Evolutionary conservation across 2,113 vertebrate genomes (phyloP).

Genomic region (Scolopax mira): DNA sequence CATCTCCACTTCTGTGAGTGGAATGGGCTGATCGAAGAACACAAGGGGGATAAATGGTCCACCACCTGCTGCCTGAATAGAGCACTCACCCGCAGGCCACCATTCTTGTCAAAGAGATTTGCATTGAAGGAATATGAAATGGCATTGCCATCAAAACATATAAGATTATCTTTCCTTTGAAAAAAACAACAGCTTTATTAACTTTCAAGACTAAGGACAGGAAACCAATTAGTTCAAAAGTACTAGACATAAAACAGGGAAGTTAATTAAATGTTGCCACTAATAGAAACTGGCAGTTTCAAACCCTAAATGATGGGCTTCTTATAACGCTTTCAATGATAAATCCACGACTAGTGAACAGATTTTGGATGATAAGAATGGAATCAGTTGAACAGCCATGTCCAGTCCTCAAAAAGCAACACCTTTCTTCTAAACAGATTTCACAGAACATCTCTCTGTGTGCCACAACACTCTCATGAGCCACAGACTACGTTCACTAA

Average conservation of each 20-base stretch:
- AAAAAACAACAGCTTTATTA: conserved; percentile 1
- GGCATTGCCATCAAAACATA: conserved; percentile 31
- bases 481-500: background rate
- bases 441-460: background rate
- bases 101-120: conserved; percentile 40
- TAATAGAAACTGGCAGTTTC: background rate
- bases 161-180: conserved; percentile 12
- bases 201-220: conserved; percentile 18
- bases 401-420: background rate
- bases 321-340: background rate
- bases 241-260: background rate
- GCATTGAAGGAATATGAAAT: background rate
- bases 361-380: background rate
- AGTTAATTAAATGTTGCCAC: background rate
- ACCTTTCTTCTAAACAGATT: background rate
- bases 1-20: background rate
- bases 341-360: background rate
- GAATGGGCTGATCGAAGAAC: background rate
- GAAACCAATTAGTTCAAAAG: conserved; percentile 21
- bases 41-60: background rate
- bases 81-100: background rate
- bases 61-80: conserved; percentile 4
- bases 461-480: background rate
- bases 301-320: background rate
- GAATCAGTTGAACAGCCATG: background rate